Conservation (phyloP, 1,140 invertebrate species). For the Scaptomyza montana region DNA sequence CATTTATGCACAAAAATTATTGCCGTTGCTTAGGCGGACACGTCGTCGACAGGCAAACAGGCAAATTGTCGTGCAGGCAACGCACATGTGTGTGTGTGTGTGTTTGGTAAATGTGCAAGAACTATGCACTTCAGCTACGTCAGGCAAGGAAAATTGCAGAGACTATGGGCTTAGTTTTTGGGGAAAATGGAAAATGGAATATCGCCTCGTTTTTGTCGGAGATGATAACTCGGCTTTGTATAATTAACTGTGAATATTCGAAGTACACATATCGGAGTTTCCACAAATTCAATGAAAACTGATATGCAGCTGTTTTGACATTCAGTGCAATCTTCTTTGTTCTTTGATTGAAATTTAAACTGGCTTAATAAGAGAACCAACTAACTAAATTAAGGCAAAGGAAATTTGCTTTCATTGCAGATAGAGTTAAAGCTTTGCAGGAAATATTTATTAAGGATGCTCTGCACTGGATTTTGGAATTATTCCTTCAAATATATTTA, state of each 20-base stretch:
- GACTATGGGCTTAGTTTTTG: slow-evolving; percentile 21
- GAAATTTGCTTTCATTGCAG: neutral
- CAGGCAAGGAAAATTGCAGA: slow-evolving; percentile 26
- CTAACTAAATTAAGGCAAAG: neutral
- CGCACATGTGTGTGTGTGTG: slow-evolving; percentile 43
- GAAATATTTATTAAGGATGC: no score
- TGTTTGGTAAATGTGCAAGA: slow-evolving; percentile 16
- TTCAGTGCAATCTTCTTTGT: neutral
- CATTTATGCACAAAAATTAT: slow-evolving; percentile 82
- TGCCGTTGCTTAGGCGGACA: slow-evolving; percentile 78
- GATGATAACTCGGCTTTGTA: slow-evolving; percentile 37
- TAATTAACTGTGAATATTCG: slow-evolving; percentile 45
- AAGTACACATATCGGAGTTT: neutral
- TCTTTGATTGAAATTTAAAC: slow-evolving; percentile 1
- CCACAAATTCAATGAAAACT: slow-evolving; percentile 8
- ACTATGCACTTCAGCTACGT: slow-evolving; percentile 25
- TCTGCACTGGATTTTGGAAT: no score
- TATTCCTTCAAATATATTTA: no score
- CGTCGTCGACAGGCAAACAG: slow-evolving; percentile 71
- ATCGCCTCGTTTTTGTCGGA: slow-evolving; percentile 1
- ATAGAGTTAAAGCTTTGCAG: neutral
- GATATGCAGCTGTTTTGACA: slow-evolving; percentile 1
- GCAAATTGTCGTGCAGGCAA: slow-evolving; percentile 75
- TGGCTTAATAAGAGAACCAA: neutral
- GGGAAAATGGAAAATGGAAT: slow-evolving; percentile 20